These are phyloP conservation scores for Cantharis flavilabris DNA, from an alignment of 2,888 invertebrate species.

Conservation along the genomic window DNA sequence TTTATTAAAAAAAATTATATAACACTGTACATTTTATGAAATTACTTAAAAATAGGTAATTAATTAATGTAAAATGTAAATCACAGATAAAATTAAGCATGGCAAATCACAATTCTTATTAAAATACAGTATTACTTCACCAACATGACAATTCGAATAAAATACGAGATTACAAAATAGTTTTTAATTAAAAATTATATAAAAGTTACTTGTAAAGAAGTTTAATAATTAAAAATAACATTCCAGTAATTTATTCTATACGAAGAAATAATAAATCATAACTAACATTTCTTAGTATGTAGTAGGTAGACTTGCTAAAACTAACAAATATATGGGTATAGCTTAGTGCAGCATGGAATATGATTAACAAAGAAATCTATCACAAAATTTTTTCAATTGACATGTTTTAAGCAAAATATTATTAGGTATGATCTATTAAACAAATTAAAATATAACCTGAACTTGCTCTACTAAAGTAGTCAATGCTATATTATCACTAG, in stretches of 20 bases:
- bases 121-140: conserved; percentile 26
- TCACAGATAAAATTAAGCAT: conserved; percentile 54
- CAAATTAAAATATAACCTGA: conserved; percentile 10
- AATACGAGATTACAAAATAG: not conserved
- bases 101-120: conserved; percentile 44
- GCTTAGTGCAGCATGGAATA: conserved; percentile 2
- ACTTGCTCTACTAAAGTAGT: conserved; percentile 13
- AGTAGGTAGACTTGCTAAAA: conserved; percentile 1
- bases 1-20: conserved; percentile 31
- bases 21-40: conserved; percentile 36
- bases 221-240: not conserved
- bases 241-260: not conserved
- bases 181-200: not conserved
- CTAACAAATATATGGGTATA: not conserved
- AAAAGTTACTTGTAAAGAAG: not conserved
- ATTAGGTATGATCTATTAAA: conserved; percentile 14
- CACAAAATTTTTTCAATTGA: conserved; percentile 27
- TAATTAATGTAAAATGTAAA: conserved; percentile 40
- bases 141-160: conserved; percentile 8
- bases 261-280: not conserved
- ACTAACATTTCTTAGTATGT: not conserved
- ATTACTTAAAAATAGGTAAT: conserved; percentile 47
- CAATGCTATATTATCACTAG: conserved; percentile 25
- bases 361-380: conserved; percentile 17
- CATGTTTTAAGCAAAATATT: conserved; percentile 22